Conservation (phyloP, 2,888 invertebrate genomes). For the Drosophila parthenogenetica region DNA sequence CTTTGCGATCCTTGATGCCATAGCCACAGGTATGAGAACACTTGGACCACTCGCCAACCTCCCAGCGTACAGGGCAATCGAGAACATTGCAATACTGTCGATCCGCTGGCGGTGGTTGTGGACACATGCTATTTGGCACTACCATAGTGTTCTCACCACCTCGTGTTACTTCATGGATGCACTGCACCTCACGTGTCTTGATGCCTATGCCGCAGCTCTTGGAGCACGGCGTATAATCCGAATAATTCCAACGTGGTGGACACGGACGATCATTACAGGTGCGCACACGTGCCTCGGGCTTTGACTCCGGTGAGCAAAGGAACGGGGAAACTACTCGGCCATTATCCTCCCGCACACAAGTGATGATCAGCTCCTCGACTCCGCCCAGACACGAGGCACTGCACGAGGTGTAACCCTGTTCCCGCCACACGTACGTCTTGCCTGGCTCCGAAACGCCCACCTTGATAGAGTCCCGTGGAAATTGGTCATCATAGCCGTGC, state of each 20-base stretch:
- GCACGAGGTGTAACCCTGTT: slow-evolving; percentile 96
- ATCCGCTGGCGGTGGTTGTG: slow-evolving; percentile 94
- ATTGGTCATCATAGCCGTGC: slow-evolving; percentile 86
- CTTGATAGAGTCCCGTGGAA: slow-evolving; percentile 86
- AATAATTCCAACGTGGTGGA: slow-evolving; percentile 97
- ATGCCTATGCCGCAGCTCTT: slow-evolving; percentile 97
- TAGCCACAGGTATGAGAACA: slow-evolving; percentile 97
- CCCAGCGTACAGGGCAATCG: slow-evolving; percentile 97
- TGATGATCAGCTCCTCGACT: slow-evolving; percentile 93
- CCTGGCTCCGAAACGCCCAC: slow-evolving; percentile 91
- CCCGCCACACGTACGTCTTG: slow-evolving; percentile 95
- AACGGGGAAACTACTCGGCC: slow-evolving; percentile 94
- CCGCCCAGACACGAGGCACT: slow-evolving; percentile 97
- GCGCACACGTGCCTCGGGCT: slow-evolving; percentile 94
- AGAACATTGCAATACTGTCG: slow-evolving; percentile 96
- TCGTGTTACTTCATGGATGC: slow-evolving; percentile 89
- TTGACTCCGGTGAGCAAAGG: slow-evolving; percentile 93
- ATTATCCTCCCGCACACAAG: slow-evolving; percentile 94
- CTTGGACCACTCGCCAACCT: slow-evolving; percentile 94
- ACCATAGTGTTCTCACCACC: slow-evolving; percentile 95
- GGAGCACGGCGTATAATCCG: slow-evolving; percentile 95
- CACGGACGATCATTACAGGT: slow-evolving; percentile 98
- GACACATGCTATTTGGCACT: slow-evolving; percentile 96
- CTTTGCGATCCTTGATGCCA: slow-evolving; percentile 93
- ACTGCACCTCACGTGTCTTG: slow-evolving; percentile 92